A percentile compares a stretch with the other conserved stretches of the same genome.
Evolutionary conservation across 2,888 invertebrate genomes (phyloP).

Genomic region (Caenorhabditis doughertyi): DNA sequence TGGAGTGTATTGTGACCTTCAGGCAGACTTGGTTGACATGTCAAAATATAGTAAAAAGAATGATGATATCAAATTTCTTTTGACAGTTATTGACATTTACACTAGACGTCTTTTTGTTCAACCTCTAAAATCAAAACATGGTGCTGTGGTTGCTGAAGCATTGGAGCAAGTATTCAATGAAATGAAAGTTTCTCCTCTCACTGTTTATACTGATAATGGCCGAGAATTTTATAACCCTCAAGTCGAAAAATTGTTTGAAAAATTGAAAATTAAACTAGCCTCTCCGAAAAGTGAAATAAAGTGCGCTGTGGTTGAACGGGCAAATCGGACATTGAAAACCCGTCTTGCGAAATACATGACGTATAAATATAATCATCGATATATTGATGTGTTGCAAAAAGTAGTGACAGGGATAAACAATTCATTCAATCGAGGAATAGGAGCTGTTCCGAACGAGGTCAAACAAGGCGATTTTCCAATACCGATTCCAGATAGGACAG

Average conservation of each 20-base stretch:
- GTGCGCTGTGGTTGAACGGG: constrained; percentile 10
- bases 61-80: background rate
- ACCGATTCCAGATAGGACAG: too few relatives aligned
- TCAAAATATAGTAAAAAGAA: background rate
- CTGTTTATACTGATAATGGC: constrained; percentile 10
- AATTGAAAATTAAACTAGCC: background rate
- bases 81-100: constrained; percentile 15
- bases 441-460: background rate
- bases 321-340: constrained; percentile 17
- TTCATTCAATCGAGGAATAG: constrained; percentile 22
- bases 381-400: constrained; percentile 11
- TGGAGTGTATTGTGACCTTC: background rate
- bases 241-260: background rate
- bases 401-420: constrained; percentile 15
- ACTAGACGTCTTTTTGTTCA: constrained; percentile 3
- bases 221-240: constrained; percentile 21
- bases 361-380: background rate
- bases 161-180: background rate
- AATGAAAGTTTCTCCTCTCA: background rate
- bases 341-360: constrained; percentile 38
- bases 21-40: constrained; percentile 5
- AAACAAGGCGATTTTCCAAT: background rate
- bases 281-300: constrained; percentile 24
- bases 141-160: background rate
- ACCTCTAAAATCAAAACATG: background rate